Evolutionary conservation across 2,888 invertebrate species (phyloP).

Genomic region (Apamea epomidion): DNA sequence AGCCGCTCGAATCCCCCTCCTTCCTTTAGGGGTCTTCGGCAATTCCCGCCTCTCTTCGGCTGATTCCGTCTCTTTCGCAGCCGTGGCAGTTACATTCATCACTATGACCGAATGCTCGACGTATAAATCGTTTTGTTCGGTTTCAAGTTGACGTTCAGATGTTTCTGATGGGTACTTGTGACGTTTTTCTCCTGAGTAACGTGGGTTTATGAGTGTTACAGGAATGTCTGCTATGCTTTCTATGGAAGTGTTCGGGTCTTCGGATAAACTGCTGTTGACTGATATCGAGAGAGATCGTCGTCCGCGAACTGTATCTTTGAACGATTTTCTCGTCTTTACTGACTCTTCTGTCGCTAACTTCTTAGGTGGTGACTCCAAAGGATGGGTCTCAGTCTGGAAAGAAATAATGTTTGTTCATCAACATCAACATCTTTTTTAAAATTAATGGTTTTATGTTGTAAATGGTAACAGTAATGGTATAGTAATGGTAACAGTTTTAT

Average conservation of each 20-base stretch:
- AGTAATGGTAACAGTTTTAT: not conserved
- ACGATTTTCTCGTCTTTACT: conserved; percentile 73
- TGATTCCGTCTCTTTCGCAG: conserved; percentile 41
- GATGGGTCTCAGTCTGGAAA: conserved; percentile 75
- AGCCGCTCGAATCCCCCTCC: conserved; percentile 76
- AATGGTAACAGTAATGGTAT: too few relatives aligned
- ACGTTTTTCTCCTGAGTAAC: conserved; percentile 75
- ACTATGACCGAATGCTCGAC: conserved; percentile 42
- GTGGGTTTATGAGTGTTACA: conserved; percentile 83
- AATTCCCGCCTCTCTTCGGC: conserved; percentile 61
- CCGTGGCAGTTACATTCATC: conserved; percentile 30
- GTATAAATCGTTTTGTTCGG: conserved; percentile 5
- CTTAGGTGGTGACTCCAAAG: conserved; percentile 83
- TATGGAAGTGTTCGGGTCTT: conserved; percentile 84
- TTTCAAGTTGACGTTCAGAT: conserved; percentile 9
- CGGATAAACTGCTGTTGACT: conserved; percentile 85
- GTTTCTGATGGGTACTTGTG: conserved; percentile 37
- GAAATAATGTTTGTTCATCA: not conserved
- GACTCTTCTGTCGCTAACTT: conserved; percentile 78
- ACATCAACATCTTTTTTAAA: too few relatives aligned
- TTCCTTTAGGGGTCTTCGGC: conserved; percentile 79
- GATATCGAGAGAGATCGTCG: conserved; percentile 84
- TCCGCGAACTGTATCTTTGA: conserved; percentile 83
- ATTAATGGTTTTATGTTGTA: not conserved
- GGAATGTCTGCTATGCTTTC: conserved; percentile 88